Evolutionary conservation across 2,888 invertebrate genomes (phyloP), one percentile per base, ranked within the genome.

Genomic region (Aricia artaxerxes): DNA sequence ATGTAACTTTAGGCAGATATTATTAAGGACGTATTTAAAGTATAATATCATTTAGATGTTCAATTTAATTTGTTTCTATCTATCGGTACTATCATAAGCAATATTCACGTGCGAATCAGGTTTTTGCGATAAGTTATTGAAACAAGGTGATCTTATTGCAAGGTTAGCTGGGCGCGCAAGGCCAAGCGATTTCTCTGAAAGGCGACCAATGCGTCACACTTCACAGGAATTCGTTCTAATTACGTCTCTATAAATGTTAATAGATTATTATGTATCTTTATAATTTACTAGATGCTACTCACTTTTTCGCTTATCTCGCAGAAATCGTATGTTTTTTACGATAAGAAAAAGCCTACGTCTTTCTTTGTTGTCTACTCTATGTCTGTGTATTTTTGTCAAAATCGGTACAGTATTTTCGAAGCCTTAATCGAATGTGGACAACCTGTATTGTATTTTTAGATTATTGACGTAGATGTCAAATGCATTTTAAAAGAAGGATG

Each of bases 81-180:
- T 24, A 75, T 75, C 49, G 76, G 53, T 76, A 64, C 13, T 75
- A 75, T 53, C 16, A 75, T 1, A 75, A 53, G 13, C 53, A 57
- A 57, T 35, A 76, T 76, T 69, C 13, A 64, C 44, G 44, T 49
- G 60, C 24, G 40, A 78, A 78, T 73, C 73, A 40, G 78, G 78
- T 78, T 78, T 78, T 73, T 73, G 73, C 73, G 73, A 73, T 73
- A 73, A 78, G 31, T 60, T 60, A 78, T 60, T 73, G 24, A 38
- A 73, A 73, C 78, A 78, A 78, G 78, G 78, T 78, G 78, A 78
- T 78, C 73, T 78, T 78, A 78, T 6, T 78, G 49, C 78, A 78
- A 78, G 78, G 78, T 78, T 78, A 75, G 60, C 78, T 73, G 60
- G 73, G 73, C 24, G 24, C 78, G 24, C 78, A 60, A 78, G 78